Percentiles rank a stretch among this genome's conserved stretches.
phyloP scores from a whole-genome alignment of 2,888 invertebrate genomes.

The Chorisops tibialis region DNA sequence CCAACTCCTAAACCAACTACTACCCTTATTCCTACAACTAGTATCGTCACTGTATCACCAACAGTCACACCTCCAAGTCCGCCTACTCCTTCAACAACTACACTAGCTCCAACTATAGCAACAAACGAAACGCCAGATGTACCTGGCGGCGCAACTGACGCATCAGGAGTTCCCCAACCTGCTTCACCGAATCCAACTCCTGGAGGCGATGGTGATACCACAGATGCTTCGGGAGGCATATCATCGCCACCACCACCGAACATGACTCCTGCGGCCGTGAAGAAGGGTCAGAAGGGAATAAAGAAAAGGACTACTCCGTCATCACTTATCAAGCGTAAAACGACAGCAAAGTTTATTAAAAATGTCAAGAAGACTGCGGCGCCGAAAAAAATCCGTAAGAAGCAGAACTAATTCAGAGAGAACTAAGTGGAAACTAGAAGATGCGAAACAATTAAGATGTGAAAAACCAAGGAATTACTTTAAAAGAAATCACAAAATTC shows the following conservation, averaged over 20 bases:
- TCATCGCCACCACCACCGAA: conserved; percentile 37
- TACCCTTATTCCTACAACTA: not conserved
- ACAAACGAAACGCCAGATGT: not conserved
- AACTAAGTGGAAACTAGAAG: no score
- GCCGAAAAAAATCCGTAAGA: not conserved
- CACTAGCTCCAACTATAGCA: not conserved
- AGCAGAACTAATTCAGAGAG: not conserved
- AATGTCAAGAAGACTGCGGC: not conserved
- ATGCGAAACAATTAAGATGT: no score
- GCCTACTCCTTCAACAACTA: not conserved
- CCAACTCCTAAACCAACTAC: conserved; percentile 20
- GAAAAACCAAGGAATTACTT: no score
- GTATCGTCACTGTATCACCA: conserved; percentile 24
- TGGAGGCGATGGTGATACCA: no score
- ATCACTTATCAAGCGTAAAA: conserved; percentile 4
- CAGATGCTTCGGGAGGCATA: no score
- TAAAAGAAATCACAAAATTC: no score
- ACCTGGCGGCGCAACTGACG: no score
- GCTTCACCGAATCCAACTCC: no score
- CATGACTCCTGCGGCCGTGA: conserved; percentile 27
- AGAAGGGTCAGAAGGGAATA: not conserved
- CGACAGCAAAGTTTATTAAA: not conserved
- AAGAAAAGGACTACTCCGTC: conserved; percentile 8
- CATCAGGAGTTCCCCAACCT: no score
- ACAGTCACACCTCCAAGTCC: not conserved